Evolutionary conservation across 2,888 invertebrate species (phyloP), one percentile per base, ranked within the genome.

Genomic region (Drosophila pseudotalamancana): DNA sequence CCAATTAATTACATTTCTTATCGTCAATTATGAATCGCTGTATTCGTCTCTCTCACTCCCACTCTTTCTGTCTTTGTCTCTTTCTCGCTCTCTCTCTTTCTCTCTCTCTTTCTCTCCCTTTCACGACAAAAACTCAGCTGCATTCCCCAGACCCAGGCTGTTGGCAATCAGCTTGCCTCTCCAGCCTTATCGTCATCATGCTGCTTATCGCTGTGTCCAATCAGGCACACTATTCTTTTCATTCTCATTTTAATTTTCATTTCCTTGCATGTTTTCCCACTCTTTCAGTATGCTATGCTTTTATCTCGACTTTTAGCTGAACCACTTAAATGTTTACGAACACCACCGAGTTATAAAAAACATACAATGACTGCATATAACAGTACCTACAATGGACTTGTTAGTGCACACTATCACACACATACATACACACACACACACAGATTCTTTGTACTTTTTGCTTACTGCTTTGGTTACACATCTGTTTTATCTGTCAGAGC

Each of bases 1-100:
- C 55, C 74, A 80, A 84, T 84, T 84, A 80, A 84, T 70, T 68
- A 70, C 62, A 65, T 59, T 65, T 50, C 75, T 72, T 84, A 80
- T 80, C 81, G 48, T 19, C 46, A 60, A 63, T 61, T 75, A 69
- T 57, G 63, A 56, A 80, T 84, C 79, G 66, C 73, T 50, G 45
- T 23, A 40, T 51, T 37, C 55, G 53, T 37, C 37, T 21, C 6
- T n/a, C 6, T 16, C 5, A 12, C 49, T 11, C 11, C 3, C 25
- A n/a, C 6, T 9, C 35, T 16, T 32, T 32, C 11, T 14, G 21
- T 37, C 14, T 12, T 23, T 27, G 34, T 34, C n/a, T n/a, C 5
- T 14, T 14, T 18, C 12, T 42, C n/a, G 37, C 12, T 27, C n/a
- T 45, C 29, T 18, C 18, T 34, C 9, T 23, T 9, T 48, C 56